Evolutionary conservation across 2,113 vertebrate species (phyloP), one percentile per base, ranked within the genome.

Genomic region (rat (Rattus norvegicus)): DNA sequence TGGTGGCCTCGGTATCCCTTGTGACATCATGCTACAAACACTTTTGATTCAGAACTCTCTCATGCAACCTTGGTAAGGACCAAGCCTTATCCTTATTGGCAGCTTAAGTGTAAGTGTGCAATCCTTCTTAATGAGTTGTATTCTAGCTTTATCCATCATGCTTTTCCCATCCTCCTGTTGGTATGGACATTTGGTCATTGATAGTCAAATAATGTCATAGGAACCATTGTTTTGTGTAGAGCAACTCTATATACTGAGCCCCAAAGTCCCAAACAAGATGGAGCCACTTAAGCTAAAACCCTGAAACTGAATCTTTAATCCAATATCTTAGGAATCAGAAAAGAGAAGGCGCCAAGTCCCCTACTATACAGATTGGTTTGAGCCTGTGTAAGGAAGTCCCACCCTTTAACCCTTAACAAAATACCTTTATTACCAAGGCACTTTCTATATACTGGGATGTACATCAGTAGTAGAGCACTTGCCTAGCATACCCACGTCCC

Each of bases 1-100:
- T 54, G 26, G 20, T 79, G 24, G 26, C 10, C 14, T 16, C 30
- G 33, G 20, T 54, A 19, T 0, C 76, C 47, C 47, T 17, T 33
- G 7, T 79, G 28, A 33, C 49, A 36, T 52, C 65, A 88, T 20
- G 72, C 12, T 2, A 47, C 7, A 36, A 14, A 9, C 7, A 14
- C 12, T 65, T n/a, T 49, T 17, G 13, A 43, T 30, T 8, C 47
- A n/a, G 43, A 7, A 3, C 81, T 49, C 63, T 91, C 75, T 54
- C 8, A 10, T 2, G 47, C 73, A n/a, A 0, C 0, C 59, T 19
- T 3, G 59, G 2, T 4, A 80, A 76, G 2, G 5, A 39, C 59
- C 54, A 6, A 72, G 87, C 85, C 30, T 86, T 80, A 26, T 33
- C 36, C 36, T 6, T 26, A 2, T 6, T 36, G 8, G 0, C 0